Conservation (phyloP, 2,797 vertebrate species). For the Crocidura indochinensis region DNA sequence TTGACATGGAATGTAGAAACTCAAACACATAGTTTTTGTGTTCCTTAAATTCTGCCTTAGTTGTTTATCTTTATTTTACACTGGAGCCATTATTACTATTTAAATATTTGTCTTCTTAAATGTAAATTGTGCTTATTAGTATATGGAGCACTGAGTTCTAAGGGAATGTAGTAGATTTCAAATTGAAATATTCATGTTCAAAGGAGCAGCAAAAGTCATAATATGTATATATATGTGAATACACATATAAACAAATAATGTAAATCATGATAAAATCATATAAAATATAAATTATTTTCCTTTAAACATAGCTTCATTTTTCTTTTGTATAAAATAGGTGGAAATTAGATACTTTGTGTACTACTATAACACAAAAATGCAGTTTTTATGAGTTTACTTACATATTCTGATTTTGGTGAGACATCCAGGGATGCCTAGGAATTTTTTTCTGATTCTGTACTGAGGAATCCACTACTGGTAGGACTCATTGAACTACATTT, state of each 20-base stretch:
- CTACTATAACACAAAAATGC: background rate
- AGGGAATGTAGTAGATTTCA: background rate
- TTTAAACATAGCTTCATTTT: background rate
- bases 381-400: background rate
- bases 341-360: background rate
- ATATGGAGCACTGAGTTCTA: background rate
- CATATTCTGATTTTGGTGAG: no score
- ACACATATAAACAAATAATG: no score
- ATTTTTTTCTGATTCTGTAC: no score
- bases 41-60: no score
- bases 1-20: no score
- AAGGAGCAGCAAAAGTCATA: background rate
- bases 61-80: background rate
- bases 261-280: background rate
- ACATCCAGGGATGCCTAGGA: no score
- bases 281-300: background rate
- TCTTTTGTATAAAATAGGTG: background rate
- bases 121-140: background rate
- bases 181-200: background rate
- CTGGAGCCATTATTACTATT: background rate
- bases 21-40: no score
- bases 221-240: no score
- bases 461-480: no score
- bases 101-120: background rate
- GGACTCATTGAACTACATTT: no score